A percentile compares a stretch with the other conserved stretches of the same genome.
phyloP scores from a whole-genome alignment of 2,888 invertebrate species.

The Zhuqinia jingwanae region DNA sequence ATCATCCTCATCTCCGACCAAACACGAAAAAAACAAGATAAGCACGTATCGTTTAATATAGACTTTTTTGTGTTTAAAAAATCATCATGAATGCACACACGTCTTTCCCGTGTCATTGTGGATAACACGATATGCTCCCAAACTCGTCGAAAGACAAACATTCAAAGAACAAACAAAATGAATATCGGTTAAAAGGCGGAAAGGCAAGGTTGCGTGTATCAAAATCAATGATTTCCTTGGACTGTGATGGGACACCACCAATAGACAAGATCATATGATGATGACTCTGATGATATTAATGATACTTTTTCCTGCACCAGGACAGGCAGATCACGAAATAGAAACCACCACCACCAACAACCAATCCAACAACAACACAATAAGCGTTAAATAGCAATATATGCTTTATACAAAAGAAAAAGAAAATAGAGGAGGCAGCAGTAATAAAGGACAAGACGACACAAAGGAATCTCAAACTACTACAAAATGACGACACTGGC shows the following conservation, averaged over 20 bases:
- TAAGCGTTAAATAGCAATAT: neutral
- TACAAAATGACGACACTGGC: neutral
- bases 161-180: neutral
- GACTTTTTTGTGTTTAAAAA: no score
- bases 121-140: no score
- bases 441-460: slow-evolving; percentile 32
- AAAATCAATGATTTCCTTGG: slow-evolving; percentile 67
- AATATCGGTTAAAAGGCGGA: slow-evolving; percentile 45
- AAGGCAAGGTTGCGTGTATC: slow-evolving; percentile 59
- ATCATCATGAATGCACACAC: no score
- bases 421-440: slow-evolving; percentile 3
- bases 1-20: no score
- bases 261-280: slow-evolving; percentile 19
- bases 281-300: no score
- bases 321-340: no score
- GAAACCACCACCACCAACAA: neutral
- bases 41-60: no score
- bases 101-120: no score
- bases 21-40: no score
- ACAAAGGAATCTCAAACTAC: slow-evolving; percentile 45
- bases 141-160: neutral
- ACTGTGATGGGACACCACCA: no score
- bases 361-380: neutral
- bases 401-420: neutral
- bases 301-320: neutral